Conservation (phyloP, 2,888 invertebrate genomes). For the Lasioglossum morio region DNA sequence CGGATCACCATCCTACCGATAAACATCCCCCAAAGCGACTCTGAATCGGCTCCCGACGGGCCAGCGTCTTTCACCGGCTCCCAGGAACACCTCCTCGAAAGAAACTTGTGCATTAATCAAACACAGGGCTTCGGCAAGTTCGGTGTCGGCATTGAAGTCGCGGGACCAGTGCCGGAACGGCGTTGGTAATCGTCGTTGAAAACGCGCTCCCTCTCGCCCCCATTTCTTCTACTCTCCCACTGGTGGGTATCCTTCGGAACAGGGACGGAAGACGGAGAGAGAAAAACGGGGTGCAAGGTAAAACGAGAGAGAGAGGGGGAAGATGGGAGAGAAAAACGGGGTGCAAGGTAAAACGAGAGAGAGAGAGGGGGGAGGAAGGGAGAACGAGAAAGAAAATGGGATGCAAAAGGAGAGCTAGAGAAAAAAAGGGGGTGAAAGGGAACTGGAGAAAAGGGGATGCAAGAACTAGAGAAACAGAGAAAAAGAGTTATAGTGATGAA, state of each 20-base stretch:
- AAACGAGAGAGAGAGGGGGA: neutral
- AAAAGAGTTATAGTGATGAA: neutral
- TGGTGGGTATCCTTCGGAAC: neutral
- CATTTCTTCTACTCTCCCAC: neutral
- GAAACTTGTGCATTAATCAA: conserved; percentile 54
- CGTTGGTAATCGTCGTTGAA: conserved; percentile 40
- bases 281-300: too few relatives aligned
- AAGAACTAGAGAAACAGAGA: neutral
- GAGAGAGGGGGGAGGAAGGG: neutral
- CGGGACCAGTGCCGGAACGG: neutral
- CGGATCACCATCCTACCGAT: conserved; percentile 31
- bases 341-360: neutral
- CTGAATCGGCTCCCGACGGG: neutral
- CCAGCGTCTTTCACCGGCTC: conserved; percentile 12
- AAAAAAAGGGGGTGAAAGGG: neutral
- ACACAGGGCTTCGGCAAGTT: conserved; percentile 40
- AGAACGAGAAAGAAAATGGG: neutral
- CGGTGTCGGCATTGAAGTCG: conserved; percentile 29
- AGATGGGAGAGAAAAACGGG: neutral
- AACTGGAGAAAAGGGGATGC: neutral
- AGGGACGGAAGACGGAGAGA: too few relatives aligned
- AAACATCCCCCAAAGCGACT: conserved; percentile 20
- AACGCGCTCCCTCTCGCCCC: conserved; percentile 18
- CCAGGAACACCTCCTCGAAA: conserved; percentile 29
- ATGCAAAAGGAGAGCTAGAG: neutral